These are phyloP conservation scores for Progne subis DNA, from an alignment of 2,113 vertebrate genomes.

Conservation along the genomic window DNA sequence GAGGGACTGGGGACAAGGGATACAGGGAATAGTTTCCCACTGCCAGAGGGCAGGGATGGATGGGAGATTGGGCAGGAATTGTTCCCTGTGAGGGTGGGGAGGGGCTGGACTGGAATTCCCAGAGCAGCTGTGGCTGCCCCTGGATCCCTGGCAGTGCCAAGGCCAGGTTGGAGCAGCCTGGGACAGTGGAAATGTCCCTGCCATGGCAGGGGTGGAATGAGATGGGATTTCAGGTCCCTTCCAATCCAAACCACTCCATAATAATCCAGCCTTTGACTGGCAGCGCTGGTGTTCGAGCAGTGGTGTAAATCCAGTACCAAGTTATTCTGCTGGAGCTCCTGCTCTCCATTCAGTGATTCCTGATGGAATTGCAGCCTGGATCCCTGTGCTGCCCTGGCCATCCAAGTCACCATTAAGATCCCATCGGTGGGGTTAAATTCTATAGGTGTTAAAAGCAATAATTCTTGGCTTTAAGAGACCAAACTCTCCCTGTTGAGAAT, in stretches of 20 bases:
- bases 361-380: neutral
- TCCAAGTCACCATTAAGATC: neutral
- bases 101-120: no score
- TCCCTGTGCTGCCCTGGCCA: neutral
- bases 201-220: neutral
- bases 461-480: neutral
- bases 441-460: rapidly evolving
- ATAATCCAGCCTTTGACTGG: neutral
- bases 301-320: neutral
- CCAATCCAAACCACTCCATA: neutral
- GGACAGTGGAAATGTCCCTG: neutral
- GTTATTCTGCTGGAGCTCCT: neutral
- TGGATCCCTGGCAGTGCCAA: neutral
- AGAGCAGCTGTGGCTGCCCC: neutral
- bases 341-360: neutral
- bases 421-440: neutral
- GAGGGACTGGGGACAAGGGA: neutral
- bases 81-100: no score
- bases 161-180: neutral
- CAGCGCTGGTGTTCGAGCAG: neutral
- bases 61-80: no score
- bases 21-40: neutral
- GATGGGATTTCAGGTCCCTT: rapidly evolving
- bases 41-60: neutral
- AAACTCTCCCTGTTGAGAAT: neutral